Base-by-base conservation (phyloP, 2,797 vertebrate genomes). In the Chrysocyon brachyurus region DNA sequence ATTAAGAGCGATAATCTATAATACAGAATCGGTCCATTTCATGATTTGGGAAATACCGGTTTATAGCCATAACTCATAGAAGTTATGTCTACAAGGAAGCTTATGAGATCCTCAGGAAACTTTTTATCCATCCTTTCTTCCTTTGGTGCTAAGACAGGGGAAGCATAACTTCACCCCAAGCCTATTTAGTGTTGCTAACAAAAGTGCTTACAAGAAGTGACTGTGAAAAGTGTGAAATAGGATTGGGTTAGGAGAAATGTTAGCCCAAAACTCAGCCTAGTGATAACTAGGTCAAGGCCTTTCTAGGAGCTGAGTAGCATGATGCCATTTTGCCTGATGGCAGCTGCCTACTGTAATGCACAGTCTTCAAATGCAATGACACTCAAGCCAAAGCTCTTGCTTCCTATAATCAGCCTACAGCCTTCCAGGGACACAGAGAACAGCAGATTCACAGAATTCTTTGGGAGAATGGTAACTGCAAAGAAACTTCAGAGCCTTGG, bases 1-100 rank as follows among this genome's bases (percentile, higher is more conserved):
- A 99, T 99, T 99, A 97, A 99, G 99, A 77, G 99, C 99, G 66
- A 99, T 82, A 97, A 99, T 99, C 99, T 99, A 97, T 22, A 98
- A 98, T 96, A 56, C 68, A 98, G 97, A 73, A 68, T 40, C 28
- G 64, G 66, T 84, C 40, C 78, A 95, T 92, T 57, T 94, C 0
- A 1, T 90, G 59, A 40, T 78, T 78, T 88, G 52, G 85, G 5
- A 87, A 93, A 95, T 9, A 49, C 19, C 33, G 12, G 46, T 36
- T 31, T 87, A 66, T 6, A 61, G 26, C 83, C 21, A 7, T 63
- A 28, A 10, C 75, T 14, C 81, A 52, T 56, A 95, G 57, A 93
- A 36, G 68, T 9, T 40, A 79, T 57, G 24, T 40, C 70, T 66
- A 28, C 11, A 59, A 79, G 46, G 33, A 17, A 40, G 59, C 7